Conservation (phyloP, 2,888 invertebrate genomes). For the Adelphocoris suturalis region DNA sequence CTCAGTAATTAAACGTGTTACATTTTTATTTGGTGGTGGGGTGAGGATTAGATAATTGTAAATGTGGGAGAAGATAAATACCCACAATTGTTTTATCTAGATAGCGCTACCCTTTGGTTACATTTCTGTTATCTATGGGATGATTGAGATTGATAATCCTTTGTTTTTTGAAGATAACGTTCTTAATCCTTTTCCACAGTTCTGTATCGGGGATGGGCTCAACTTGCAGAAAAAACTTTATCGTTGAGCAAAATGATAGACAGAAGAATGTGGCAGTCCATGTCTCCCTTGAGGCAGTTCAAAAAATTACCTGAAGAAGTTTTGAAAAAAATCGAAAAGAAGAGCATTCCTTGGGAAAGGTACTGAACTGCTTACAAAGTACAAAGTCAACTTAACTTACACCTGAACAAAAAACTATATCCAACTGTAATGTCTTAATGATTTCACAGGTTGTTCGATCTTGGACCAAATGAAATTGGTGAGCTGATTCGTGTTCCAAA, state of each 20-base stretch:
- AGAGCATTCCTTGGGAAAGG: slow-evolving; percentile 94
- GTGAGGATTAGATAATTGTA: too few species aligned
- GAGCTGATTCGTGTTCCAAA: slow-evolving; percentile 95
- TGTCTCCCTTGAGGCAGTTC: slow-evolving; percentile 98
- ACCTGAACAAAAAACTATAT: too few species aligned
- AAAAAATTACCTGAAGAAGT: slow-evolving; percentile 98
- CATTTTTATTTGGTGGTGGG: too few species aligned
- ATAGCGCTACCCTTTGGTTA: too few species aligned
- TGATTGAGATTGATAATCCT: too few species aligned
- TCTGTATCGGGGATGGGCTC: slow-evolving; percentile 95
- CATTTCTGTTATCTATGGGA: too few species aligned
- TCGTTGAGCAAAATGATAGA: slow-evolving; percentile 99
- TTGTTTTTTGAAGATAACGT: neutral
- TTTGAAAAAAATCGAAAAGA: slow-evolving; percentile 98
- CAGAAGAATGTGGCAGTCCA: slow-evolving; percentile 99
- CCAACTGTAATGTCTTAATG: too few species aligned
- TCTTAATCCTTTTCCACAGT: slow-evolving; percentile 81
- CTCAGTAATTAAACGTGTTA: too few species aligned
- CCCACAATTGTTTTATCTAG: too few species aligned
- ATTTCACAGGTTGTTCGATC: slow-evolving; percentile 88
- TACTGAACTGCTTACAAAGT: slow-evolving; percentile 46
- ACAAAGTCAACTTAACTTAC: too few species aligned
- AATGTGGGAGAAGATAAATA: too few species aligned
- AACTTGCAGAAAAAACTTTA: slow-evolving; percentile 96
- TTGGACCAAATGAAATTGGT: slow-evolving; percentile 98